Evolutionary conservation across 2,113 vertebrate species (phyloP).

Genomic region (Meriones unguiculatus): DNA sequence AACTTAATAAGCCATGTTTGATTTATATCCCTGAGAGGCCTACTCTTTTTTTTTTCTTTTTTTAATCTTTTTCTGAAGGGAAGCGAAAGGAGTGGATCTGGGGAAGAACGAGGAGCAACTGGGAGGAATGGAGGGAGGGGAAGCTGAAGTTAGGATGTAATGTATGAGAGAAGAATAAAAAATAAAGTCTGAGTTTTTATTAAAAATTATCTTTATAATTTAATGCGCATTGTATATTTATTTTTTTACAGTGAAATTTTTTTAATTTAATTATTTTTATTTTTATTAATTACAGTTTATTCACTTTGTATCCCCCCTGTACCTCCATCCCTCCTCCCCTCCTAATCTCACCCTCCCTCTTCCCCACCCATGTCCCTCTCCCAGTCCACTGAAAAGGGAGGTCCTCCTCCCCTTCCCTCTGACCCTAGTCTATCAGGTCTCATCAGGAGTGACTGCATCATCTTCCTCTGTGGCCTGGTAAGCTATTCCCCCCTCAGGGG

Average conservation of each 20-base stretch:
- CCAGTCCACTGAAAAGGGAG: too few relatives aligned
- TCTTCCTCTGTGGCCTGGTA: too few relatives aligned
- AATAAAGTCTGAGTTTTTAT: not conserved
- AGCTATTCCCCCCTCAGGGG: too few relatives aligned
- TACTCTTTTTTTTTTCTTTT: not conserved
- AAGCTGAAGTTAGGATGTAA: not conserved
- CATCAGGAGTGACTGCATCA: too few relatives aligned
- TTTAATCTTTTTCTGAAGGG: not conserved
- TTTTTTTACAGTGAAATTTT: not conserved
- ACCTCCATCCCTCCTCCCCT: too few relatives aligned
- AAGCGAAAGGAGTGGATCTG: not conserved
- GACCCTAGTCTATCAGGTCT: too few relatives aligned
- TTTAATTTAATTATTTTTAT: not conserved
- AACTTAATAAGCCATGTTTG: not conserved
- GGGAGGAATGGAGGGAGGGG: not conserved
- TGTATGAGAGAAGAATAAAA: not conserved
- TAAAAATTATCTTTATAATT: constrained; percentile 18
- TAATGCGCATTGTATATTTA: not conserved
- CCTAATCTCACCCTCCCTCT: too few relatives aligned
- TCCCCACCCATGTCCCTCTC: too few relatives aligned
- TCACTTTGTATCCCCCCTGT: too few relatives aligned
- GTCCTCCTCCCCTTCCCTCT: too few relatives aligned
- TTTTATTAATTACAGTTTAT: not conserved
- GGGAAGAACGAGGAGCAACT: not conserved
- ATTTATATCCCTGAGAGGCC: not conserved